Evolutionary conservation across 2,888 invertebrate genomes (phyloP).

Genomic region (Mimachlamys varia): DNA sequence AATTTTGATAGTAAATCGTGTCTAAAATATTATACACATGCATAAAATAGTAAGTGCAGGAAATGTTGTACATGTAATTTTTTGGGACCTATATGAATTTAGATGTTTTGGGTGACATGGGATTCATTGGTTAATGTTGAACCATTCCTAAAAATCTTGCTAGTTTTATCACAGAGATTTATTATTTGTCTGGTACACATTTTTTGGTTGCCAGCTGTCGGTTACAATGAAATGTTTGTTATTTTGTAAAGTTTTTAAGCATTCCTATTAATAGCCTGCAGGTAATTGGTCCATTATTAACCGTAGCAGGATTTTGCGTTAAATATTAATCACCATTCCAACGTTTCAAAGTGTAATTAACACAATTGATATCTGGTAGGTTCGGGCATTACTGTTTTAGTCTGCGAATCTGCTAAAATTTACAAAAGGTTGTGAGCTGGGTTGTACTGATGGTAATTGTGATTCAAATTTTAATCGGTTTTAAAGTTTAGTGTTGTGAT

Average conservation of each 20-base stretch:
- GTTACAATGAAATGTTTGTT: neutral
- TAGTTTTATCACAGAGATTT: neutral
- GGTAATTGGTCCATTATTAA: neutral
- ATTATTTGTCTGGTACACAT: neutral
- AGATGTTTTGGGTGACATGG: neutral
- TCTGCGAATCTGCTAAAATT: neutral
- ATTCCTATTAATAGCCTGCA: neutral
- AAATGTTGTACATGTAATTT: neutral
- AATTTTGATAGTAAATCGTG: neutral
- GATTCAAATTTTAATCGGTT: neutral
- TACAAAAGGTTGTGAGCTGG: neutral
- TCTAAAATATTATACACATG: neutral
- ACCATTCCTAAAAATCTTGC: neutral
- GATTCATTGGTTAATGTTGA: neutral
- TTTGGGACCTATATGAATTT: neutral
- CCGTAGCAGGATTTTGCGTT: neutral
- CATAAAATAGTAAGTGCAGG: neutral
- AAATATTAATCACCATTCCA: neutral
- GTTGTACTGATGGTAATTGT: neutral
- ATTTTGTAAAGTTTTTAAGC: neutral
- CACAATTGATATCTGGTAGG: neutral
- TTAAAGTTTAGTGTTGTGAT: slow-evolving; percentile 17
- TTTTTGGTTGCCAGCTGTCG: neutral
- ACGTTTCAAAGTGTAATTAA: neutral
- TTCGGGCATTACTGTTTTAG: neutral